Percentiles rank a stretch among this genome's conserved stretches.
phyloP scores from a whole-genome alignment of 1,140 invertebrate species.

The Penaeus chinensis region DNA sequence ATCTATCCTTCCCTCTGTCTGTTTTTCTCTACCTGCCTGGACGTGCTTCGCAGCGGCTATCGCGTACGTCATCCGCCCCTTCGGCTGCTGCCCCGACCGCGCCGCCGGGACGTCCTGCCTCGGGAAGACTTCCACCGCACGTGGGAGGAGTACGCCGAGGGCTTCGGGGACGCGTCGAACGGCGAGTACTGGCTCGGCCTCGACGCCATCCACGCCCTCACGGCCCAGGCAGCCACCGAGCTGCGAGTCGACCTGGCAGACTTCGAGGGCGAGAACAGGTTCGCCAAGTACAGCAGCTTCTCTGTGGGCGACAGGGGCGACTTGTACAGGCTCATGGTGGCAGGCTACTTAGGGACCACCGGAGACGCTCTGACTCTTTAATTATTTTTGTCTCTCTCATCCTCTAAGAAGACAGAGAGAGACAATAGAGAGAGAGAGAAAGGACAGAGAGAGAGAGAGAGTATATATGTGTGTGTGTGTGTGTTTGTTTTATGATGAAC shows the following conservation, averaged over 20 bases:
- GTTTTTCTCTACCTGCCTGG: too few relatives aligned
- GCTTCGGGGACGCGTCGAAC: too few relatives aligned
- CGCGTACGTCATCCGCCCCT: too few relatives aligned
- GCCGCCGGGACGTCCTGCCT: conserved; percentile 48
- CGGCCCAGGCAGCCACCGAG: conserved; percentile 40
- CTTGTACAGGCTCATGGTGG: conserved; percentile 50
- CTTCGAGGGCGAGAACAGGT: conserved; percentile 56
- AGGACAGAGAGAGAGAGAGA: too few relatives aligned
- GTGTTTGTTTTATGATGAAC: too few relatives aligned
- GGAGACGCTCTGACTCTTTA: neutral
- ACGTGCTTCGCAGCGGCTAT: too few relatives aligned
- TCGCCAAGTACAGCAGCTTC: conserved; percentile 62
- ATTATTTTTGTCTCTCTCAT: conserved; percentile 57
- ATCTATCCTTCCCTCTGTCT: too few relatives aligned
- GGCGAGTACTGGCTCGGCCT: neutral
- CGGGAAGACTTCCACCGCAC: conserved; percentile 53
- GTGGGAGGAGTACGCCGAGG: conserved; percentile 41
- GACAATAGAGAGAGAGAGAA: conserved; percentile 45
- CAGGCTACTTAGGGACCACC: too few relatives aligned
- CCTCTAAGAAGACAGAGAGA: too few relatives aligned
- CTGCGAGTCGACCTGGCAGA: conserved; percentile 64
- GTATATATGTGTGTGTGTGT: too few relatives aligned
- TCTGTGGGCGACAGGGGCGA: conserved; percentile 59
- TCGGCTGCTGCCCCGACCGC: neutral
- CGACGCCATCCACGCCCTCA: conserved; percentile 60